Evolutionary conservation across 2,113 vertebrate species (phyloP), one percentile per base, ranked within the genome.

Genomic region (Ursus arctos): DNA sequence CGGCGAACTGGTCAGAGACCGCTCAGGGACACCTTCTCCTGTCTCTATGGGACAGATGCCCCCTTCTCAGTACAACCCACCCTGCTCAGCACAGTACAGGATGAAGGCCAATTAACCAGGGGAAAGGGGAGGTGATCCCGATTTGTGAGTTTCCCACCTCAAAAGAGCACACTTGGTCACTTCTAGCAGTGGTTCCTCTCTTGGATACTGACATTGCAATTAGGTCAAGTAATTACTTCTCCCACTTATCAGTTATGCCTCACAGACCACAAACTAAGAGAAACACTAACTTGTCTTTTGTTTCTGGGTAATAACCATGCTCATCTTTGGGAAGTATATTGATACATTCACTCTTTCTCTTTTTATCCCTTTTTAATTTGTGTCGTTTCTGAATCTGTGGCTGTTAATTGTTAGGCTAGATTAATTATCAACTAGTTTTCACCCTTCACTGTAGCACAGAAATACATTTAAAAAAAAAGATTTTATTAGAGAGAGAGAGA

Each of bases 101-200:
- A 51, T 0, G 28, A 24, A n/a, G 2, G 3, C 33, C 15, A 36
- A n/a, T 13, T 57, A 55, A 21, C 7, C 16, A 0, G 2, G 12
- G 57, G 21, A 22, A n/a, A 51, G 16, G 31, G 28, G 36, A 2
- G 36, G 14, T 3, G 11, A 63, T 40, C 61, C 5, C 1, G 9
- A 1, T 1, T 2, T 7, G 51, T 67, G 65, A 91, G 36, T 26
- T 8, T 55, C 43, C 92, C 24, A 69, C 16, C 9, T 69, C 69
- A 63, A 63, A 72, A 61, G 1, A 11, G 57, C 22, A 49, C 61
- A 40, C 1, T 0, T 43, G 22, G n/a, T 65, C 43, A 69, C 65
- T 40, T 55, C 28, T 47, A 22, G n/a, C 55, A 33, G 55, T 12
- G 72, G 72, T 5, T 43, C 80, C 47, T 77, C n/a, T 53, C 67